These are phyloP conservation scores for Podarcis siculus DNA, from an alignment of 2,797 vertebrate species.

Conservation along the genomic window DNA sequence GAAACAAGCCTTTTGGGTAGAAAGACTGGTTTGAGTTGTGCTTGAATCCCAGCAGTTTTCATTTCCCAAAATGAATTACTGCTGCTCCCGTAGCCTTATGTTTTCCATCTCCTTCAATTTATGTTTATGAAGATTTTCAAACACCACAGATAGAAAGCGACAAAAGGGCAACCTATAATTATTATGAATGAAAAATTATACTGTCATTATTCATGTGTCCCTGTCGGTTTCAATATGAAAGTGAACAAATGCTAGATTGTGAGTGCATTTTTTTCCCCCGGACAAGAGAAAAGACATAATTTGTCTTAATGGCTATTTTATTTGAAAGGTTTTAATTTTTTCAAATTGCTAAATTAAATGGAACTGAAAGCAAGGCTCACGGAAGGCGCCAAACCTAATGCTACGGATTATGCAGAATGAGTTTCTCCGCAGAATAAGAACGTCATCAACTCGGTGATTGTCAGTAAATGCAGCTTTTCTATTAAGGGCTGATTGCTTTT, in stretches of 20 bases:
- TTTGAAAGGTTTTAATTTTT: slow-evolving; percentile 24
- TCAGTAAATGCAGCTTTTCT: not conserved
- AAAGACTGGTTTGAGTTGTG: not conserved
- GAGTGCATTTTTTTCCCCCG: not conserved
- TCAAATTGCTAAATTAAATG: not conserved
- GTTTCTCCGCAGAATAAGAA: not conserved
- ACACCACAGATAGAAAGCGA: not conserved
- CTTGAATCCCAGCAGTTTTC: not conserved
- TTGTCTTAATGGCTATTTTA: slow-evolving; percentile 25
- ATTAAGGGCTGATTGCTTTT: not conserved
- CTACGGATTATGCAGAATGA: slow-evolving; percentile 15
- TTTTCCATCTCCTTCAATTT: not conserved
- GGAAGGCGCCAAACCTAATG: not conserved
- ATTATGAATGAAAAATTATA: slow-evolving; percentile 11
- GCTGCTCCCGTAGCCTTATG: not conserved
- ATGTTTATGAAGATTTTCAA: not conserved
- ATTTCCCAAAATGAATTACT: not conserved
- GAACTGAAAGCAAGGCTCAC: slow-evolving; percentile 19
- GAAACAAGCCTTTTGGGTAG: not conserved
- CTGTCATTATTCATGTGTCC: not conserved
- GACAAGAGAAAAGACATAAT: slow-evolving; percentile 14
- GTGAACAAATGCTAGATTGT: slow-evolving; percentile 11
- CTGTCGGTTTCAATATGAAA: not conserved
- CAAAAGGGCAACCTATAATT: not conserved
- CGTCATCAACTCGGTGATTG: not conserved